Base-by-base conservation (phyloP, 1,140 invertebrate genomes). In the Choristoneura fumiferana region DNA sequence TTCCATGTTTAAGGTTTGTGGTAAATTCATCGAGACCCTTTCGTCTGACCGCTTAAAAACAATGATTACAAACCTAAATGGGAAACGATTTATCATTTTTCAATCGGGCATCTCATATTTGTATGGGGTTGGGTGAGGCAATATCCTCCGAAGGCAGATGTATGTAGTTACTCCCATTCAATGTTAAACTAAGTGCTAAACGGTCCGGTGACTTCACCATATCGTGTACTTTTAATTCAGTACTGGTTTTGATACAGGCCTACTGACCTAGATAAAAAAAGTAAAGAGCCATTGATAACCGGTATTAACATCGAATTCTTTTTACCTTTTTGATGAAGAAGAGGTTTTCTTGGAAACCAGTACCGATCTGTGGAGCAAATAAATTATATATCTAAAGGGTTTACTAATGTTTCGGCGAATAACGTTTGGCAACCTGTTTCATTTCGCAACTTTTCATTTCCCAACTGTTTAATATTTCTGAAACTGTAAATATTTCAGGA, bases 171-270 rank as follows among this genome's bases (percentile, higher is more conserved):
- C 43, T 49, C 36, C 58, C 37, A 59, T 59, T 59, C 45, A 59
- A 59, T 59, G 58, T 59, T 54, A 59, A 59, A 59, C 58, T 54
- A 40, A 40, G 34, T 33, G 22, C 49, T 54, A 6, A 15, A 59
- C 49, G 58, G 35, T 59, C 40, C 18, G 49, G 8, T 54, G 49
- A 15, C 9, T 13, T 6, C 37, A 40, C 18, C 39, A 53, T 58
- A 58, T 37, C 35, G 36, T 36, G 57, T 58, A 52, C 57, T 52
- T 52, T 34, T 33, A 43, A 57, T 57, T 57, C 55, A 57, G 45
- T 49, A 49, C 43, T 45, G 29, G 22, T n/a, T 49, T 49, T 49
- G 17, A 18, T 17, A 49, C 45, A 29, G 55, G 35, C 55, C 55
- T 35, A 39, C 33, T 57, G 33, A 36, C 54, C 36, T 38, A n/a